These are phyloP conservation scores for Semicossyphus pulcher DNA, from an alignment of 2,113 vertebrate species.

Conservation along the genomic window DNA sequence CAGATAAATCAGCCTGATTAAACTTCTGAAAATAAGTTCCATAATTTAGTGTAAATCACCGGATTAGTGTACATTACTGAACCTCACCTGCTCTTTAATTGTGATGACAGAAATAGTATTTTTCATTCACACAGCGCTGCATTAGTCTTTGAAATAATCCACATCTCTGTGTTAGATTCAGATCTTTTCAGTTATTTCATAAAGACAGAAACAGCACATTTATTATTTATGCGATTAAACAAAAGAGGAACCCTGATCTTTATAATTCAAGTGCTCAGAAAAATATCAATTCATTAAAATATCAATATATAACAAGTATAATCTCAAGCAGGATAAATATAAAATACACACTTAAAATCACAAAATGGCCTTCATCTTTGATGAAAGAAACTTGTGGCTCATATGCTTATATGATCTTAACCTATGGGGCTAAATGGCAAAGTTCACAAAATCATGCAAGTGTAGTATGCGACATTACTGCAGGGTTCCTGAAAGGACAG, in stretches of 20 bases:
- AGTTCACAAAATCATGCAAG: background rate
- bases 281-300: background rate
- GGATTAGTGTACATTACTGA: conserved; percentile 17
- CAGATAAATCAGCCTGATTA: conserved; percentile 41
- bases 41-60: conserved; percentile 33
- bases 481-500: background rate
- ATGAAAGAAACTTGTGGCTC: background rate
- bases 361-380: background rate
- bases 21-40: conserved; percentile 7
- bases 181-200: background rate
- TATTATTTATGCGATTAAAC: background rate
- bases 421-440: background rate
- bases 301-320: too few relatives aligned
- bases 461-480: background rate
- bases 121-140: background rate
- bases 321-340: background rate
- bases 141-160: background rate
- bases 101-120: conserved; percentile 14
- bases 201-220: background rate
- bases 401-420: background rate
- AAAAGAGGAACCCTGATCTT: background rate
- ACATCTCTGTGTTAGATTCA: background rate
- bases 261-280: background rate
- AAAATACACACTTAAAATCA: background rate
- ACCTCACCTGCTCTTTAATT: conserved; percentile 19